Evolutionary conservation across 2,113 vertebrate species (phyloP).

Genomic region (Seriola quinqueradiata): DNA sequence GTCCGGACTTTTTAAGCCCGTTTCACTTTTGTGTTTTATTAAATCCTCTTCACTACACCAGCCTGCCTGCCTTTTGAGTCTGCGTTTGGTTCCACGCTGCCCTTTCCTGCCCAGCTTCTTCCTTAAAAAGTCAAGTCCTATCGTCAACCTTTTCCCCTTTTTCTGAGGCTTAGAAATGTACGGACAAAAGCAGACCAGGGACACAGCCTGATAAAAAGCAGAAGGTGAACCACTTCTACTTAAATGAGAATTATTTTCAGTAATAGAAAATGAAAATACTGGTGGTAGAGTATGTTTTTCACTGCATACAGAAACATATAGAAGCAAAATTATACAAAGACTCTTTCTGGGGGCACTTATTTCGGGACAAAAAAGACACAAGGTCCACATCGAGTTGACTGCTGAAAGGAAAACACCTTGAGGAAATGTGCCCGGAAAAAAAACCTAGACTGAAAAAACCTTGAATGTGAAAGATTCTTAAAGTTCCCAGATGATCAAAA

Average conservation of each 20-base stretch:
- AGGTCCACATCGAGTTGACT: slow-evolving; percentile 3
- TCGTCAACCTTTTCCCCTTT: not conserved
- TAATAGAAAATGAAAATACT: slow-evolving; percentile 4
- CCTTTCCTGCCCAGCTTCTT: not conserved
- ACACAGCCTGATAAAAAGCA: not conserved
- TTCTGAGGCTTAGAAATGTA: not conserved
- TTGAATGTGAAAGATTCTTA: slow-evolving; percentile 10
- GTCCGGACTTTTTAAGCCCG: too few species aligned
- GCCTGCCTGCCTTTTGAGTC: too few species aligned
- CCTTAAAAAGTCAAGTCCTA: not conserved
- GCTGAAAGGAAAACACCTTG: slow-evolving; percentile 10
- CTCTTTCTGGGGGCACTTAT: not conserved
- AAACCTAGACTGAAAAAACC: not conserved
- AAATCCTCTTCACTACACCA: too few species aligned
- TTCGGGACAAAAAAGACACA: not conserved
- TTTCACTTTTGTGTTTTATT: too few species aligned
- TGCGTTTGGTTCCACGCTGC: too few species aligned
- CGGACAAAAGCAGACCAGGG: not conserved
- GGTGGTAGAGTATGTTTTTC: not conserved
- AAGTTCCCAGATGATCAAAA: slow-evolving; percentile 39
- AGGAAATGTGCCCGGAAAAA: slow-evolving; percentile 18
- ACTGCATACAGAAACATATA: not conserved
- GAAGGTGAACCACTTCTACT: not conserved
- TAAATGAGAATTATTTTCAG: not conserved
- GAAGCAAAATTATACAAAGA: not conserved